Base-by-base conservation (phyloP, 2,113 vertebrate species). In the Eleginops maclovinus region DNA sequence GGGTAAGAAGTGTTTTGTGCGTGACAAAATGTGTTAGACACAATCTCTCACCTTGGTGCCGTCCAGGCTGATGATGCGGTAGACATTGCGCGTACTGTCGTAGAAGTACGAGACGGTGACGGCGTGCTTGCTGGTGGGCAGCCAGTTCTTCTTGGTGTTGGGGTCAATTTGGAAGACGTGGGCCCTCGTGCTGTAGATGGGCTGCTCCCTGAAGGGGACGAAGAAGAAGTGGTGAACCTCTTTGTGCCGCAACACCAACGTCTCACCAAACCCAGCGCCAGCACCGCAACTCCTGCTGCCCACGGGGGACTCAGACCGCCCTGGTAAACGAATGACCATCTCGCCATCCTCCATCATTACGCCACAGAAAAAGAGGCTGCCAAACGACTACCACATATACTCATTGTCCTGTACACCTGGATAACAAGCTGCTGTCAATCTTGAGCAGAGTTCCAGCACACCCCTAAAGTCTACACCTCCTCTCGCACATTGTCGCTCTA, bases 161-260 rank as follows among this genome's bases (percentile, higher is more conserved):
- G 98, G 98, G 93, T 99, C 98, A 70, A 99, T 99, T 93, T 99
- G 98, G 97, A 99, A 99, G 96, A 99, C 98, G 47, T 99, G 98
- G 90, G 98, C 98, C 93, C 97, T 90, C 51, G 98, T 99, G 94
- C 97, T 99, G 95, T 97, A 99, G 95, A 99, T 99, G 91, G 98
- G 98, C 94, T 99, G 98, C 84, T 99, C 98, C 95, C 98, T 99
- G 89, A 91, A 94, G 65, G 90, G 91, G 0, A 95, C 75, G 93
- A 94, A 95, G 88, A 91, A 95, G 78, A 95, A 95, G 68, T 93
- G 72, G 89, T 95, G 63, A 92, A 95, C 91, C 64, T 94, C 85
- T 86, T 95, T 92, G 91, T 95, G 92, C 68, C 73, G 54, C 22
- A 95, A 36, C 36, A 93, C 82, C 9, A 75, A 73, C 4, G 88